Base-by-base conservation (phyloP, 2,888 invertebrate species). In the Heterodera filipjevi region DNA sequence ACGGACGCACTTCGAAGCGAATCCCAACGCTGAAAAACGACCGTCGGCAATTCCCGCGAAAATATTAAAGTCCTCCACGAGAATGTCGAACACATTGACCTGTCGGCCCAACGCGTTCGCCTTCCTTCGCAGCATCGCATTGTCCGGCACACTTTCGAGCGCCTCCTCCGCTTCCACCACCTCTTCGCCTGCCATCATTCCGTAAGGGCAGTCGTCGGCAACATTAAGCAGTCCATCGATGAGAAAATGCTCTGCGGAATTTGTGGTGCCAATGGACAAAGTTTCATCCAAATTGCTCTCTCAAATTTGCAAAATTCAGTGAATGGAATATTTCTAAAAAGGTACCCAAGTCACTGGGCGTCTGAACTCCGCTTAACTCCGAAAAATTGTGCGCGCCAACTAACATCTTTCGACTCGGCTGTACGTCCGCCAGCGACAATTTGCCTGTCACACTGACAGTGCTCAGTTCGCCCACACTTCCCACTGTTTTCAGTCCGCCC, bases 1-100 rank as follows among this genome's bases (percentile, higher is more conserved):
- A 6, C 39, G 39, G 32, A 12, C 74, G 22, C 44, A 75, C 75
- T 72, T 75, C 44, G 39, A 53, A 10, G 68, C 77, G 59, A 77
- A 77, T 77, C 77, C 77, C 33, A 77, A 46, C 27, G 49, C 77
- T 5, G 70, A 66, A 27, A 46, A 35, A 8, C 39, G 33, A 22
- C 32, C 74, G 39, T 59, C 33, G 10, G 35, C 74, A 30, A 66
- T 46, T 27, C 49, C 70, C n/a, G 53, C 14, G 53, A 39, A 78
- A 14, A 78, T 66, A 39, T 74, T 78, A n/a, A 74, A 32, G 49
- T 75, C 74, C 14, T 78, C 78, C 44, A 78, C 49, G 10, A 78
- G 32, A n/a, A 78, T 39, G n/a, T 78, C 77, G 70, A 75, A 77
- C 22, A 77, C 66, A 78, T 78, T 78, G 68, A 78, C 66, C 39